Evolutionary conservation across 2,113 vertebrate species (phyloP).

Genomic region (Malaclemys terrapin): DNA sequence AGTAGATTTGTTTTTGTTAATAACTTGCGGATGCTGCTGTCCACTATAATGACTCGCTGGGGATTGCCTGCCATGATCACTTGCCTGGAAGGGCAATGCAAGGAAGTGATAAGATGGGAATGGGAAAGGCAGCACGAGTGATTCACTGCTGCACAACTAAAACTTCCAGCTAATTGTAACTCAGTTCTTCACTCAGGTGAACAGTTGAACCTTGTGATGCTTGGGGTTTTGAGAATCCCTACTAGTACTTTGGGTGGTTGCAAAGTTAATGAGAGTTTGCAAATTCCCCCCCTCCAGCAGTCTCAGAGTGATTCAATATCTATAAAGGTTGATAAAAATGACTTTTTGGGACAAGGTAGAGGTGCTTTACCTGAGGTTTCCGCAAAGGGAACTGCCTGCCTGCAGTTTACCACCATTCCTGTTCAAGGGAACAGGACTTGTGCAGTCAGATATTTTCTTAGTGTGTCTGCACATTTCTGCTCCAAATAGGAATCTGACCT

Average conservation of each 20-base stretch:
- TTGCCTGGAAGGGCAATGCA: neutral
- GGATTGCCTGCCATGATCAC: constrained; percentile 38
- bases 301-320: neutral
- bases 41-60: constrained; percentile 28
- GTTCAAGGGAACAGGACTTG: neutral
- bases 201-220: neutral
- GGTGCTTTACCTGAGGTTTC: neutral
- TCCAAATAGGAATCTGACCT: constrained; percentile 4
- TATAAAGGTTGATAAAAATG: neutral
- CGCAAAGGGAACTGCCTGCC: constrained; percentile 17
- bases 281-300: neutral
- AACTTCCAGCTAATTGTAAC: neutral
- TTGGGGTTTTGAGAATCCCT: neutral
- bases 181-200: neutral
- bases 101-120: constrained; percentile 4
- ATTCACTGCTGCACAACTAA: neutral
- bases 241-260: neutral
- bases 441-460: neutral
- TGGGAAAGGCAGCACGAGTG: neutral
- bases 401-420: neutral
- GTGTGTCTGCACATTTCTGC: neutral
- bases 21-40: neutral
- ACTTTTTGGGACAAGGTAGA: neutral
- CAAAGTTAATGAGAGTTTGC: neutral
- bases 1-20: neutral